Evolutionary conservation across 2,113 vertebrate species (phyloP).

Genomic region (Mirounga angustirostris): DNA sequence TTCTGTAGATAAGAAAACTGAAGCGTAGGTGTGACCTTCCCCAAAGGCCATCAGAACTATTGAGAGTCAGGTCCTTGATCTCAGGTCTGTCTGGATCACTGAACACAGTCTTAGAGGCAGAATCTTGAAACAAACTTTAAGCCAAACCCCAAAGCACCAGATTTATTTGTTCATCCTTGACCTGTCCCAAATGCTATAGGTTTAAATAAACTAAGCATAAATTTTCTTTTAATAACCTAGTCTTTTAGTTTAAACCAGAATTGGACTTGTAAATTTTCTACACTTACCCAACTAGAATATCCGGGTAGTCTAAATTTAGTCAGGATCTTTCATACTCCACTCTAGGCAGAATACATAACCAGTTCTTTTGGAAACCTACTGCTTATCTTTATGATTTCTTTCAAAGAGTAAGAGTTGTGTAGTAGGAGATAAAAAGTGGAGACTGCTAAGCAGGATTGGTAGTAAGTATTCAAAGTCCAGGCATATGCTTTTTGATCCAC

Average conservation of each 20-base stretch:
- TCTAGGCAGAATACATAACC: constrained; percentile 11
- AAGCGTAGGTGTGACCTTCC: background rate
- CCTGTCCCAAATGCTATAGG: constrained; percentile 7
- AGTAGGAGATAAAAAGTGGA: background rate
- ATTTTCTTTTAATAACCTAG: constrained; percentile 41
- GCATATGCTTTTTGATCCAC: background rate
- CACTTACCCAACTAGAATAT: background rate
- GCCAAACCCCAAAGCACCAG: background rate
- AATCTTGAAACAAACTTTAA: constrained; percentile 46
- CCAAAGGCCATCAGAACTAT: background rate
- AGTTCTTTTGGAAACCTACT: constrained; percentile 34
- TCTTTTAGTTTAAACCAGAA: constrained; percentile 34
- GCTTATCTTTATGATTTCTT: constrained; percentile 24
- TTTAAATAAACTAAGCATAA: constrained; percentile 2
- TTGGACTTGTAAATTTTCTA: constrained; percentile 13
- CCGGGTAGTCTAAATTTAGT: constrained; percentile 43
- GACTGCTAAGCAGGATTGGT: background rate
- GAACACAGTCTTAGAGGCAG: background rate
- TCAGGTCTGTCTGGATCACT: background rate
- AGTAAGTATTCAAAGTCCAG: background rate
- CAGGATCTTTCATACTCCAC: background rate
- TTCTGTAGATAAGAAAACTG: background rate
- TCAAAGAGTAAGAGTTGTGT: constrained; percentile 42
- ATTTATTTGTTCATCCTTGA: constrained; percentile 21
- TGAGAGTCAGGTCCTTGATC: constrained; percentile 21